Evolutionary conservation across 2,888 invertebrate genomes (phyloP), one percentile per base, ranked within the genome.

Genomic region (Ornithoptera priamus): DNA sequence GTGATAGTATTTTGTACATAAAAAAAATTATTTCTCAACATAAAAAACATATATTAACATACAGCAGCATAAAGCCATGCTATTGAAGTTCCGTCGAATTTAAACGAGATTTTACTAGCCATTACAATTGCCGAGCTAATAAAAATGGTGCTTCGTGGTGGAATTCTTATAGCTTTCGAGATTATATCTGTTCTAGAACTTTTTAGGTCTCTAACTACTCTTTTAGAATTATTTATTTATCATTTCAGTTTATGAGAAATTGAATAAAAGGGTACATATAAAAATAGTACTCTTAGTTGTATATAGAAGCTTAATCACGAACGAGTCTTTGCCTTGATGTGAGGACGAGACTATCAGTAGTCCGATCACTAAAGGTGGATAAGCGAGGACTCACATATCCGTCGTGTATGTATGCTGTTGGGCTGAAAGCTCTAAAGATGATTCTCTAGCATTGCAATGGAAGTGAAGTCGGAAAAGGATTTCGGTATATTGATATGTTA

Each of bases 51-150:
- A 7, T 53, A n/a, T 53, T n/a, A 53, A 53, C 7, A 53, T n/a
- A 53, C n/a, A 53, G n/a, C 53, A 53, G n/a, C 53, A n/a, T 53
- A 18, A 53, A 53, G 53, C 7, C 7, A n/a, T 53, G 53, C n/a
- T 53, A 53, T 53, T 18, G 53, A 53, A 53, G n/a, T 53, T 53
- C 15, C 18, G 53, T 7, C 53, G 53, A 62, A n/a, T 42, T 36
- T 42, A 12, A 61, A 39, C 20, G 15, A 39, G 42, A 42, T n/a
- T 62, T 62, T n/a, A 62, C 22, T 1, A 62, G 42, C 42, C 42
- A n/a, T 20, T 62, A 42, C 42, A 42, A 62, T 39, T 42, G 36
- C 22, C 39, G 42, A 62, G 12, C 39, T 62, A 62, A 42, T 62
- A 62, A 62, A 62, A 62, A 62, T 42, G 42, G 12, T 20, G n/a